Evolutionary conservation across 2,113 vertebrate species (phyloP).

Genomic region (Rhynchomys soricoides): DNA sequence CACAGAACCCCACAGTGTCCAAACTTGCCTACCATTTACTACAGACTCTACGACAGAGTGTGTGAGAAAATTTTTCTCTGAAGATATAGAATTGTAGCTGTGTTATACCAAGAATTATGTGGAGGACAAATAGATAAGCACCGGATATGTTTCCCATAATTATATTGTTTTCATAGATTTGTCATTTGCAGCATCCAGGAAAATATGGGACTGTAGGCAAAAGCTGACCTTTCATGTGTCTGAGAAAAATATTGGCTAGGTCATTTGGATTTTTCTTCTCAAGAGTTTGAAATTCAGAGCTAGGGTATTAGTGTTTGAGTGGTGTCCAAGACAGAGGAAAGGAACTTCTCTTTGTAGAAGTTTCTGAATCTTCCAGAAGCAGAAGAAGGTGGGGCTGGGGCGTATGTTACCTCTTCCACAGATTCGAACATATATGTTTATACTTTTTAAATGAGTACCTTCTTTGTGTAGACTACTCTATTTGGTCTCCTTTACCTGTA

Average conservation of each 20-base stretch:
- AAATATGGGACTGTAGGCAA: not conserved
- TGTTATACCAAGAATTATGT: not conserved
- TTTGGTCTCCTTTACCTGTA: not conserved
- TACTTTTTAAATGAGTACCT: not conserved
- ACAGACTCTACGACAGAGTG: not conserved
- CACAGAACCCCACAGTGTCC: not conserved
- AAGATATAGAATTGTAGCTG: not conserved
- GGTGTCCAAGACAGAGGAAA: not conserved
- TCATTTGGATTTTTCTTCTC: not conserved
- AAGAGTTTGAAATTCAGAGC: not conserved
- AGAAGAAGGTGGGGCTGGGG: not conserved
- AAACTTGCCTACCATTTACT: not conserved
- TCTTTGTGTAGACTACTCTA: not conserved
- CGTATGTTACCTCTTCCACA: not conserved
- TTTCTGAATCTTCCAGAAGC: not conserved
- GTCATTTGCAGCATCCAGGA: not conserved
- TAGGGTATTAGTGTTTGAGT: not conserved
- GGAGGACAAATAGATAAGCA: not conserved
- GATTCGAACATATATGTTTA: not conserved
- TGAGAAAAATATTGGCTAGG: not conserved
- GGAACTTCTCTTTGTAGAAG: not conserved
- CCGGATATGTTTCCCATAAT: not conserved
- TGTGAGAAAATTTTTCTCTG: too few relatives aligned
- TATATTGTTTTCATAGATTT: not conserved
- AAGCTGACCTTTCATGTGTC: not conserved